A percentile compares a stretch with the other conserved stretches of the same genome.
Evolutionary conservation across 2,113 vertebrate genomes (phyloP).

Genomic region (Heptranchias perlo): DNA sequence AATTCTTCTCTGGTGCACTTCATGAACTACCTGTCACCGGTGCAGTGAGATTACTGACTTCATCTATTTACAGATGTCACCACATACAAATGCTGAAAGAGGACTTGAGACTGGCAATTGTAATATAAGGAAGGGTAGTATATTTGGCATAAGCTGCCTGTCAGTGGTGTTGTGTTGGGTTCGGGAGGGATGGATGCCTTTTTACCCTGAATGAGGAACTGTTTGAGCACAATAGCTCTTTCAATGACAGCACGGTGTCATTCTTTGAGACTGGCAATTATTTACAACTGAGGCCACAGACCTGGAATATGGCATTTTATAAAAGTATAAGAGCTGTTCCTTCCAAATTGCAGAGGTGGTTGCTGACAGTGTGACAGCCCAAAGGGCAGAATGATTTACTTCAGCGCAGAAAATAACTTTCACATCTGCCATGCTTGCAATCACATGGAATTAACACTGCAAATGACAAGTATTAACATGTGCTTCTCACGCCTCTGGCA

Average conservation of each 20-base stretch:
- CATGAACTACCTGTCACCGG: neutral
- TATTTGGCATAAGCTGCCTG: neutral
- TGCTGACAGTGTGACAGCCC: neutral
- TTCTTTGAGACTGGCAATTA: neutral
- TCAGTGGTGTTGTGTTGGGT: neutral
- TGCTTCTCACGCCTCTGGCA: neutral
- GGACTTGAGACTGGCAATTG: neutral
- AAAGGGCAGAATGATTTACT: neutral
- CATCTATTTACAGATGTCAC: neutral
- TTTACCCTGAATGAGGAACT: neutral
- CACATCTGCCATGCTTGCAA: neutral
- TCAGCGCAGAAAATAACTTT: neutral
- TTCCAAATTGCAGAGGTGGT: neutral
- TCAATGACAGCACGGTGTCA: neutral
- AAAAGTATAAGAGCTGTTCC: neutral
- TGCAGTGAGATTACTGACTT: neutral
- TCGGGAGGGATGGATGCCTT: neutral
- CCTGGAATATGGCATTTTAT: neutral
- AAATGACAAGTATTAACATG: neutral
- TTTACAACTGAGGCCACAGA: neutral
- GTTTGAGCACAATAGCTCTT: neutral
- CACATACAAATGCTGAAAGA: neutral
- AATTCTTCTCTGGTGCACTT: neutral
- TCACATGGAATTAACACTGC: neutral
- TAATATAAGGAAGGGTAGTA: neutral